phyloP scores from a whole-genome alignment of 1,140 invertebrate species.

The Euglossa dilemma region DNA sequence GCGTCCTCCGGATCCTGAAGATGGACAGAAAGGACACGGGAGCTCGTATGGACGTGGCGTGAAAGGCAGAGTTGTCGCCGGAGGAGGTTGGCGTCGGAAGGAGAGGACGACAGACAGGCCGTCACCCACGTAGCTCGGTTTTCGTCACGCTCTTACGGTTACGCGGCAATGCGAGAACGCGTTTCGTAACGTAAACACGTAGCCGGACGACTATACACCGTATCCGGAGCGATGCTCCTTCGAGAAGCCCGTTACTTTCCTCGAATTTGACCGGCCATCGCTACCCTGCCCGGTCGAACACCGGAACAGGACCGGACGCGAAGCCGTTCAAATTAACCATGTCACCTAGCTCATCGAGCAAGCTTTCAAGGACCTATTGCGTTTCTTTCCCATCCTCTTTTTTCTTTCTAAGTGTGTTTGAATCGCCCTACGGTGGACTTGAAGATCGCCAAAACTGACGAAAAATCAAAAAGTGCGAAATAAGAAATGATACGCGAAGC shows the following conservation, averaged over 20 bases:
- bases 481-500: too few relatives aligned
- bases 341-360: neutral
- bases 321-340: constrained; percentile 46
- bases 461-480: too few relatives aligned
- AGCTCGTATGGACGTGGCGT: neutral
- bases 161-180: constrained; percentile 61
- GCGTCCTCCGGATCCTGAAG: too few relatives aligned
- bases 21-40: neutral
- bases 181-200: constrained; percentile 63
- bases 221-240: constrained; percentile 33
- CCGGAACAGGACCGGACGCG: constrained; percentile 21
- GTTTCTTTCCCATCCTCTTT: neutral
- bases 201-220: constrained; percentile 22
- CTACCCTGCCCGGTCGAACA: neutral
- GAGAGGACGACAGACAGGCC: constrained; percentile 34
- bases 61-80: constrained; percentile 19
- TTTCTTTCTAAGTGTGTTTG: too few relatives aligned
- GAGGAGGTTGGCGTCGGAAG: constrained; percentile 14
- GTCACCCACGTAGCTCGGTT: constrained; percentile 52
- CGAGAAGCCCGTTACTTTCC: constrained; percentile 56
- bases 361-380: neutral
- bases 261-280: constrained; percentile 38
- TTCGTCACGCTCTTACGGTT: constrained; percentile 68
- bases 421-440: too few relatives aligned
- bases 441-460: too few relatives aligned